Conservation (phyloP, 2,797 vertebrate species). For the Eulemur albifrons region DNA sequence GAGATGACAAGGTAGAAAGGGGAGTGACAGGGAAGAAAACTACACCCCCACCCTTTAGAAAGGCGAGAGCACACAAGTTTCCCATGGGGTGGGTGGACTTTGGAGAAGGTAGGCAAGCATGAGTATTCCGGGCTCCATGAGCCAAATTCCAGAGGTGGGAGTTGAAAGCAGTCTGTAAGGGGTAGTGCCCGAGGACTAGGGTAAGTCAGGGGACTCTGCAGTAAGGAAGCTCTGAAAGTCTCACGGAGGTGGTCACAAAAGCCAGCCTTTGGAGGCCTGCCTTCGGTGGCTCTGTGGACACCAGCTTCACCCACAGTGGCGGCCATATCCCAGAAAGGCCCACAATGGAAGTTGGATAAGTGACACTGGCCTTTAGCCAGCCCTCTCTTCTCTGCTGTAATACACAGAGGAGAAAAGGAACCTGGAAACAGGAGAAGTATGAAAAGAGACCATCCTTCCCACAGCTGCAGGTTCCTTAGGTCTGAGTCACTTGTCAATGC, state of each 20-base stretch:
- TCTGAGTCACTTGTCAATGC: not conserved
- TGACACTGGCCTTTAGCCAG: not conserved
- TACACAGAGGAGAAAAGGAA: not conserved
- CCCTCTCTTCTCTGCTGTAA: not conserved
- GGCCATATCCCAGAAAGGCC: not conserved
- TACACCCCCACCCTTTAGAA: not conserved
- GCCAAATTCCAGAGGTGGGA: not conserved
- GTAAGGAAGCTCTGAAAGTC: not conserved
- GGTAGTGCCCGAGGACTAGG: not conserved
- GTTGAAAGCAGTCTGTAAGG: not conserved
- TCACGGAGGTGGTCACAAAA: not conserved
- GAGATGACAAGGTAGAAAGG: not conserved
- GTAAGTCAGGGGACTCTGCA: not conserved
- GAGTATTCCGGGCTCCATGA: not conserved
- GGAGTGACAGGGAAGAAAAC: not conserved
- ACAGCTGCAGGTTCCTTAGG: too few relatives aligned
- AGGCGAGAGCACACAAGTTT: not conserved
- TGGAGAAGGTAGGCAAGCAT: not conserved
- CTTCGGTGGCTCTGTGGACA: not conserved
- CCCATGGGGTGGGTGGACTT: not conserved
- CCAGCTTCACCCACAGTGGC: not conserved
- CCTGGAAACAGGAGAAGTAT: not conserved
- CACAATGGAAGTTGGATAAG: accelerated
- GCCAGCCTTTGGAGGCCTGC: not conserved
- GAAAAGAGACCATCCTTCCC: not conserved